Percentiles rank a stretch among this genome's conserved stretches.
Conservation (phyloP, 2,797 vertebrate genomes). For the Muscicapa comitata region DNA sequence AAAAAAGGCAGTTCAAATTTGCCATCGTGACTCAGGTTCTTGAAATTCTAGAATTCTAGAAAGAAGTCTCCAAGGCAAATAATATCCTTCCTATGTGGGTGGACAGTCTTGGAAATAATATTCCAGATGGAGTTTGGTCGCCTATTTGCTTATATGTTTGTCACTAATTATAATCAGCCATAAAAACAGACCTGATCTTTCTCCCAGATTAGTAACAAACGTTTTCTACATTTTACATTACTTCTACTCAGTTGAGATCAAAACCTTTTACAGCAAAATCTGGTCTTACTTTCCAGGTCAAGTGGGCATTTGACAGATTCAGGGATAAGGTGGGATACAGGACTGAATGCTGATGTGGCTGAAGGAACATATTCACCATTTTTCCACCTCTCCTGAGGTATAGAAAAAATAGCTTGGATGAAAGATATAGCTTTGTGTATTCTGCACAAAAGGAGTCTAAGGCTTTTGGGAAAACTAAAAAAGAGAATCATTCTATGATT, state of each 20-base stretch:
- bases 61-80: conserved; percentile 15
- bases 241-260: neutral
- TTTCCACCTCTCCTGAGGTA: neutral
- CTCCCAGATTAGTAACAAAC: neutral
- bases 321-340: neutral
- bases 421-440: neutral
- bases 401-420: neutral
- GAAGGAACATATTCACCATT: neutral
- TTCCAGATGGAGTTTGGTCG: conserved; percentile 11
- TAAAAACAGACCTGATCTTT: neutral
- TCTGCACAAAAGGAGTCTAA: neutral
- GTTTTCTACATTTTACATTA: neutral
- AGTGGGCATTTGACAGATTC: neutral
- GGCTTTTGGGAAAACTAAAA: neutral
- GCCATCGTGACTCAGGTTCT: neutral
- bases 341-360: neutral
- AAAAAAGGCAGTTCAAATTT: neutral
- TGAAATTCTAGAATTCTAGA: neutral
- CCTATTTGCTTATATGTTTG: conserved; percentile 10
- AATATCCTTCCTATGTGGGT: conserved; percentile 13
- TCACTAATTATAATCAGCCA: conserved; percentile 19
- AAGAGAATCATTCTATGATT: neutral
- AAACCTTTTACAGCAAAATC: neutral
- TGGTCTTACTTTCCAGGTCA: neutral
- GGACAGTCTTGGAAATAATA: conserved; percentile 36